These are phyloP conservation scores for Haliaeetus leucogaster DNA, from an alignment of 2,113 vertebrate genomes.

Conservation along the genomic window DNA sequence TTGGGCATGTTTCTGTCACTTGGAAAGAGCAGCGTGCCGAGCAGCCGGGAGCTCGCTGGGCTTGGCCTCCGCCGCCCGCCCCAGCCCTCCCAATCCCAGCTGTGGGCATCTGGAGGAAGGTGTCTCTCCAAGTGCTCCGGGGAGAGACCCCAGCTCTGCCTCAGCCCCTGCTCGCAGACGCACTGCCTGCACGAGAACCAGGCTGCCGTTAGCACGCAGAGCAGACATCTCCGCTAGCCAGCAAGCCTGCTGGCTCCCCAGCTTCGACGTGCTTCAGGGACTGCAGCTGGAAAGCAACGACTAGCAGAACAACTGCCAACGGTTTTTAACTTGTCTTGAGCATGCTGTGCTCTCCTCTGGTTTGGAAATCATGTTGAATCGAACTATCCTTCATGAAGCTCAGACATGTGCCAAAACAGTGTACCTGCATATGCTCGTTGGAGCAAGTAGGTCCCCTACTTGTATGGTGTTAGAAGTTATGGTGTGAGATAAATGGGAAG, in stretches of 20 bases:
- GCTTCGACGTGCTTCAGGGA: accelerated
- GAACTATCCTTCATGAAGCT: not conserved
- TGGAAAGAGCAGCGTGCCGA: not conserved
- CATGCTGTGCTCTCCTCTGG: not conserved
- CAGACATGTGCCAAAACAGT: not conserved
- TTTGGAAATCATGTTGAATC: not conserved
- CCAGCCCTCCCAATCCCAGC: not conserved
- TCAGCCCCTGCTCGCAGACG: accelerated
- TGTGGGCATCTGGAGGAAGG: not conserved
- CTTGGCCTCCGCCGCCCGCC: accelerated
- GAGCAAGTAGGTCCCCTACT: not conserved
- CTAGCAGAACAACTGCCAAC: not conserved
- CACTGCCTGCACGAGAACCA: accelerated
- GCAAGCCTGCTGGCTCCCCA: accelerated
- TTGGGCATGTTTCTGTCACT: conserved; percentile 33
- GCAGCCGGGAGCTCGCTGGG: not conserved
- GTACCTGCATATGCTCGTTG: not conserved
- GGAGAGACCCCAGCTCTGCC: not conserved
- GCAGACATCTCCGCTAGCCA: not conserved
- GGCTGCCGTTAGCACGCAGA: accelerated
- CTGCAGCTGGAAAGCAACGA: not conserved
- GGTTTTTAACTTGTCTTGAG: not conserved
- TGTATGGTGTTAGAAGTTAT: not conserved
- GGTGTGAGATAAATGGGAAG: not conserved
- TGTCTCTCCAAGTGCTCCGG: not conserved